Percentiles rank a stretch among this genome's conserved stretches.
These are phyloP conservation scores for Thomomys bottae DNA, from an alignment of 2,113 vertebrate genomes.

Conservation along the genomic window DNA sequence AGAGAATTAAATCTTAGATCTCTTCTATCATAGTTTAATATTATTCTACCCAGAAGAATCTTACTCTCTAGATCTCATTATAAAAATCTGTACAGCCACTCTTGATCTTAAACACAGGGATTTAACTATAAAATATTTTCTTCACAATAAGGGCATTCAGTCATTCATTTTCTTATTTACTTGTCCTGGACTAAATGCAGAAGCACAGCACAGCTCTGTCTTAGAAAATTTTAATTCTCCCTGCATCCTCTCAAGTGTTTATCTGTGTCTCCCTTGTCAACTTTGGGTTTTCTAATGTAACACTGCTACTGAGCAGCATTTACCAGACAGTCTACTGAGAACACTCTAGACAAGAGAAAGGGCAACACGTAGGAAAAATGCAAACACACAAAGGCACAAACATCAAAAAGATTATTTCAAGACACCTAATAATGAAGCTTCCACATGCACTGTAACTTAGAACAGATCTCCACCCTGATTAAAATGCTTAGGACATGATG, in stretches of 20 bases:
- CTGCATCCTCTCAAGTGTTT: background rate
- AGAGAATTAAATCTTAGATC: background rate
- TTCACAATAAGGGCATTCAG: background rate
- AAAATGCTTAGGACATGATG: background rate
- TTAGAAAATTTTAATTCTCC: background rate
- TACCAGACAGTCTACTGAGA: background rate
- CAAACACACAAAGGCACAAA: constrained; percentile 20
- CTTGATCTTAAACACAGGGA: background rate
- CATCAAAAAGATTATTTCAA: constrained; percentile 6
- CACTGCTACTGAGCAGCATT: background rate
- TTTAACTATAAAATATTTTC: background rate
- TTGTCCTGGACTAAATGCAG: background rate
- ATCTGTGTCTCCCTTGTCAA: fast-evolving
- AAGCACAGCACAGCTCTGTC: background rate
- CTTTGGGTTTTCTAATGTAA: background rate
- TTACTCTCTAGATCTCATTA: background rate
- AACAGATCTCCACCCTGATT: background rate
- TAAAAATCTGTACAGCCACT: background rate
- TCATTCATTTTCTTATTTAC: background rate
- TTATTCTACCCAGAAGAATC: constrained; percentile 8
- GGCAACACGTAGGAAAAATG: background rate
- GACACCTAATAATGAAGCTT: background rate
- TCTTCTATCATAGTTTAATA: background rate
- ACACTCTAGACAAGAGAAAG: background rate
- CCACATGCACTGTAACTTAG: background rate